phyloP scores from a whole-genome alignment of 2,797 vertebrate species.

The Silurus aristotelis region DNA sequence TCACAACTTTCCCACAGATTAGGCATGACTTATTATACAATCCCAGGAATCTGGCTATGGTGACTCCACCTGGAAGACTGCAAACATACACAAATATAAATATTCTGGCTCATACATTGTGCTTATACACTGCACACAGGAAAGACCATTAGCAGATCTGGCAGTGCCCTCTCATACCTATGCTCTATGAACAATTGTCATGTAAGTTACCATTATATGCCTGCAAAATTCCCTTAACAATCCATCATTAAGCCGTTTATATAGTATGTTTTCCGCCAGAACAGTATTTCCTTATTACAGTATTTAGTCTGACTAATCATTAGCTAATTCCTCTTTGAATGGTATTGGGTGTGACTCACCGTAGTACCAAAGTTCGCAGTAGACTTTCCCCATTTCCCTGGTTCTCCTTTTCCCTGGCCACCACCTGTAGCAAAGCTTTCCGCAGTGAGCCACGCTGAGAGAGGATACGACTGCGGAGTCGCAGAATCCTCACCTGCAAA shows the following conservation, averaged over 20 bases:
- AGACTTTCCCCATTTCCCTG: conserved; percentile 16
- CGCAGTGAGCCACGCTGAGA: conserved; percentile 66
- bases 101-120: not conserved
- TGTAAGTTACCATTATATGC: not conserved
- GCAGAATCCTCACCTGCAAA: conserved; percentile 77
- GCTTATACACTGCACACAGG: not conserved
- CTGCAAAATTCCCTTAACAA: not conserved
- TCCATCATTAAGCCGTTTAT: not conserved
- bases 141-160: not conserved
- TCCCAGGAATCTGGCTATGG: conserved; percentile 60
- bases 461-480: conserved; percentile 79
- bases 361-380: conserved; percentile 64
- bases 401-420: conserved; percentile 45
- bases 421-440: conserved; percentile 59
- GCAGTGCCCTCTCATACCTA: not conserved
- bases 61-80: conserved; percentile 66
- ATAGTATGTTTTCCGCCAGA: not conserved
- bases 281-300: not conserved
- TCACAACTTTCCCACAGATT: conserved; percentile 67
- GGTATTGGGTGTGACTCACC: conserved; percentile 58
- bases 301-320: not conserved
- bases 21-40: conserved; percentile 66
- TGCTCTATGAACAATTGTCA: not conserved
- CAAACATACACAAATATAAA: conserved; percentile 6
- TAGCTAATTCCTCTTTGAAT: too few relatives aligned